Base-by-base conservation (phyloP, 2,888 invertebrate species). In the Coleophora deauratella region DNA sequence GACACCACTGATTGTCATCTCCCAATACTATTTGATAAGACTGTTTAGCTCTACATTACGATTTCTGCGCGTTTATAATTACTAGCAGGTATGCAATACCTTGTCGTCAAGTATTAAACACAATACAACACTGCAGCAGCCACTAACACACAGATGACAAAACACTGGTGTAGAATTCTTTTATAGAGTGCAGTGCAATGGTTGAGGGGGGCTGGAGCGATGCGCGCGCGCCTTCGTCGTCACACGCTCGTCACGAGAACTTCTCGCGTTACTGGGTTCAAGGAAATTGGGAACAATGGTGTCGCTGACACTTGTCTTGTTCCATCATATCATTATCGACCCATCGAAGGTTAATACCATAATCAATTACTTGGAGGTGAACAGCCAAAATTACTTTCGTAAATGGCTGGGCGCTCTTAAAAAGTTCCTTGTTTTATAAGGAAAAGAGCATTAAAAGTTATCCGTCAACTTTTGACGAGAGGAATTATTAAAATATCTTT, bases 71-170 rank as follows among this genome's bases (percentile, higher is more conserved):
- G 21, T 3, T 6, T 21, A 21, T 21, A 4, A 21, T 21, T 21
- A 21, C 21, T 21, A 21, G n/a, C n/a, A n/a, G n/a, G n/a, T n/a
- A n/a, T n/a, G n/a, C n/a, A 54, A 55, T 78, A 79, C 79, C 80
- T 79, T 75, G 62, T 59, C 46, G 49, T 60, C 66, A 49, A 59
- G 62, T 66, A 62, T 57, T 59, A 58, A 58, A 74, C 81, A 80
- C 79, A 77, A 82, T 80, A 81, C 82, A 63, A 61, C 79, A 80
- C 82, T 72, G 66, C 77, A 70, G 72, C 71, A 76, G 64, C 53
- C 72, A 80, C 81, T 69, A 63, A 74, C 66, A 62, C 71, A 81
- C 74, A 74, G 77, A 75, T 79, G 75, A 68, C 74, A 71, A 64
- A 57, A 60, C 55, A 55, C 53, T 60, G 62, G 54, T 64, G 62